Base-by-base conservation (phyloP, 2,113 vertebrate species). In the Tychaedon coryphoeus region DNA sequence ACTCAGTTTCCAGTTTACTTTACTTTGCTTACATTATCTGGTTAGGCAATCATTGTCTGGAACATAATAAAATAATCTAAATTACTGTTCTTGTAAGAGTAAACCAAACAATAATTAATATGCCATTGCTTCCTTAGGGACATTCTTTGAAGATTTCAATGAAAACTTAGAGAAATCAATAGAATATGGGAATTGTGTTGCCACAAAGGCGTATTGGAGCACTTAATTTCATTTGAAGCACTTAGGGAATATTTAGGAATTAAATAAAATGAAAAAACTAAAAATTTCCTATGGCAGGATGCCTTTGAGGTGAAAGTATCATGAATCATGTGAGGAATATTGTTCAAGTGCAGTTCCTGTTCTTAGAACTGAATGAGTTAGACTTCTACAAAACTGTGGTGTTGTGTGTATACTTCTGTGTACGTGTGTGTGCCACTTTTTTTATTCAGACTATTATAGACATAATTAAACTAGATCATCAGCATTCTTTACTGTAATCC, bases 11-110 rank as follows among this genome's bases (percentile, higher is more conserved):
- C 66, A 91, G 84, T 97, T 97, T 95, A 92, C 76, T 95, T 97
- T 93, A 64, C 86, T 97, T 95, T 97, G 94, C 84, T 97, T 97
- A 97, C 70, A 67, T 96, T 97, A 96, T 96, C 93, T 93, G 57
- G 77, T 97, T 96, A 88, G 88, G 96, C 96, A 97, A 97, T 97
- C 92, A n/a, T 92, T 94, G 86, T 91, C 84, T 96, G 97, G 95
- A 97, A 96, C 81, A 51, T 53, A 84, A 95, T 90, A 95, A 96
- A 95, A 95, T 92, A 96, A 95, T 95, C 86, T 93, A 96, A 96
- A 97, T 96, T 95, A 96, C 95, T 88, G 84, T 92, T 96, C 84
- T 95, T 97, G 60, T 82, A 95, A 88, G 66, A 79, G 60, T 79
- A 97, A 97, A 91, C 65, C 33, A 96, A 97, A 90, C 84, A 94